These are phyloP conservation scores for Helicolenus hilgendorfi DNA, from an alignment of 2,797 vertebrate species.

Conservation along the genomic window DNA sequence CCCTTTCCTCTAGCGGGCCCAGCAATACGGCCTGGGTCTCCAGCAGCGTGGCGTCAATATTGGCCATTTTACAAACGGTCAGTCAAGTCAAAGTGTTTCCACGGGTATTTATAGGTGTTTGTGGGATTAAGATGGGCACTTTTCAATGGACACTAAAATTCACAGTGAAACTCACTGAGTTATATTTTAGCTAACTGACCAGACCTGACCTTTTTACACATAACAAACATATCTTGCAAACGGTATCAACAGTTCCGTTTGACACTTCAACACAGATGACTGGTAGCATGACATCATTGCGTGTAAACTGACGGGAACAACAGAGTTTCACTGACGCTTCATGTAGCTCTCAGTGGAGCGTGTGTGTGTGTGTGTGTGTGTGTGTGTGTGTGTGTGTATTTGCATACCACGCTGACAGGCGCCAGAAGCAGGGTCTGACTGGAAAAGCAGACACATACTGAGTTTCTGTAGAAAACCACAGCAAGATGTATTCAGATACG, in stretches of 20 bases:
- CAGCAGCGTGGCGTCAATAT: too few species aligned
- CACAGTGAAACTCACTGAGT: background rate
- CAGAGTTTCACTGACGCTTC: background rate
- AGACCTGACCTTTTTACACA: background rate
- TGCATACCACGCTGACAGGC: constrained; percentile 87
- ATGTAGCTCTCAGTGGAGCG: background rate
- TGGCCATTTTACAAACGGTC: background rate
- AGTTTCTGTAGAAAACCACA: constrained; percentile 93
- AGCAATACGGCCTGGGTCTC: too few species aligned
- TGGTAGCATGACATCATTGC: constrained; percentile 8
- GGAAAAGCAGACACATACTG: constrained; percentile 91
- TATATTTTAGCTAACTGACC: background rate
- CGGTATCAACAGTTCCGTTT: background rate
- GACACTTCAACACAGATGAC: background rate
- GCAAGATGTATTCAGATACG: constrained; percentile 92
- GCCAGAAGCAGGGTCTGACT: constrained; percentile 73
- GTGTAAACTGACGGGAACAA: constrained; percentile 20
- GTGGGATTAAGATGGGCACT: background rate
- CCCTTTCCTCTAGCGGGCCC: too few species aligned
- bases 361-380: background rate
- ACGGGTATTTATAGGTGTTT: background rate
- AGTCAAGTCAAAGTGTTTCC: background rate
- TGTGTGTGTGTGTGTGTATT: background rate
- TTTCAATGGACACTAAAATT: background rate
- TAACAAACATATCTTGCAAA: background rate